Conservation (phyloP, 1,140 invertebrate genomes). For the Tetramorium parvispinum region DNA sequence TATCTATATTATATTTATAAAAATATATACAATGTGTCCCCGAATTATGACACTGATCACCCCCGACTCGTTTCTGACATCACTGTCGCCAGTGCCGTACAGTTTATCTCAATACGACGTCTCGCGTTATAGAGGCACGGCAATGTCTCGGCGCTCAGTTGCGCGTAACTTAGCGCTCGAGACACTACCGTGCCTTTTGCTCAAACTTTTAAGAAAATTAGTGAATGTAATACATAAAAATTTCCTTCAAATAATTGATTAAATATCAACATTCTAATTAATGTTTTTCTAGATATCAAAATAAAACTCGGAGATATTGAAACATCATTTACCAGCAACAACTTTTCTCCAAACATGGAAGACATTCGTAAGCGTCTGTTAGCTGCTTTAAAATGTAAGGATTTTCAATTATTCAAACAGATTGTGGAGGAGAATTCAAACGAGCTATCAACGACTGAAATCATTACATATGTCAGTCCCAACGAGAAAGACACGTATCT, state of each 20-base stretch:
- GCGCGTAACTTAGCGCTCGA: too few species aligned
- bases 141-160: too few species aligned
- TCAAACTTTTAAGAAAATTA: not conserved
- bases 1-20: too few species aligned
- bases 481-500: constrained; percentile 86
- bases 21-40: too few species aligned
- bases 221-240: not conserved
- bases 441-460: constrained; percentile 75
- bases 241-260: not conserved
- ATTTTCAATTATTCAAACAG: constrained; percentile 84
- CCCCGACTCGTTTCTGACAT: too few species aligned
- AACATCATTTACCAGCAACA: constrained; percentile 26
- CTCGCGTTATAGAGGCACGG: too few species aligned
- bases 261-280: not conserved
- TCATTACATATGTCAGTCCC: constrained; percentile 85
- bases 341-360: not conserved
- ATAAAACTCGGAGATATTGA: constrained; percentile 3
- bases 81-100: too few species aligned
- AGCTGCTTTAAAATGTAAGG: constrained; percentile 82
- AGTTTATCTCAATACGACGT: too few species aligned
- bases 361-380: constrained; percentile 76
- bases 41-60: too few species aligned
- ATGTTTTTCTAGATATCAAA: not conserved
- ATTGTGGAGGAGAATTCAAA: constrained; percentile 85
- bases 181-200: too few species aligned